Percentiles rank a stretch among this genome's conserved stretches.
phyloP scores from a whole-genome alignment of 2,113 vertebrate genomes.

The Jaculus jaculus region DNA sequence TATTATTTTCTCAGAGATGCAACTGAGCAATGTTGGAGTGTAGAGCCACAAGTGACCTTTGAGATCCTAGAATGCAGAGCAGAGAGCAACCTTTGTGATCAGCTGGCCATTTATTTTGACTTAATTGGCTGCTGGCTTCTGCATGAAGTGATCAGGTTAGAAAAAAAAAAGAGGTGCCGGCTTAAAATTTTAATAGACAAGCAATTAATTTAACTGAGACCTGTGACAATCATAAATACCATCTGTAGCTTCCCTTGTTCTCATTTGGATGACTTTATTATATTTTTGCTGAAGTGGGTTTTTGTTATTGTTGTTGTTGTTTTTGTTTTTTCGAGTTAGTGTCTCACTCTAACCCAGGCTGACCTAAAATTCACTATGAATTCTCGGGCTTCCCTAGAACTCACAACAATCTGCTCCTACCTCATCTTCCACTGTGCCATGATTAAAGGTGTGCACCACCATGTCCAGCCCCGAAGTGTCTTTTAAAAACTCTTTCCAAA shows the following conservation, averaged over 20 bases:
- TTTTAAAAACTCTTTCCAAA: background rate
- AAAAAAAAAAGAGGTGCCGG: conserved; percentile 45
- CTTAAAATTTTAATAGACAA: conserved; percentile 67
- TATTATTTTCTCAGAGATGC: background rate
- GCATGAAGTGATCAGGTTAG: conserved; percentile 56
- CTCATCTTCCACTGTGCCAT: too few relatives aligned
- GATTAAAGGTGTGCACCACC: too few relatives aligned
- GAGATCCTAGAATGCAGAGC: background rate
- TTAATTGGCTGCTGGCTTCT: conserved; percentile 66
- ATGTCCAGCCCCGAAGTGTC: background rate
- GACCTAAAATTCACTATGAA: too few relatives aligned
- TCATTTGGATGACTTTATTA: conserved; percentile 53
- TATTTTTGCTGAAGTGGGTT: conserved; percentile 24
- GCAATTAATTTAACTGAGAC: conserved; percentile 69
- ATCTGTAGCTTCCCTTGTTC: conserved; percentile 45
- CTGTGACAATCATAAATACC: conserved; percentile 52
- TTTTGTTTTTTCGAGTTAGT: too few relatives aligned
- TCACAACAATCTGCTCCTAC: too few relatives aligned
- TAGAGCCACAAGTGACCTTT: too few relatives aligned
- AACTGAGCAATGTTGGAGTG: background rate
- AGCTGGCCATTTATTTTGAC: conserved; percentile 52
- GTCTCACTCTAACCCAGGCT: too few relatives aligned
- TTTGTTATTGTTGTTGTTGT: background rate
- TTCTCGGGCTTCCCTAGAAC: too few relatives aligned
- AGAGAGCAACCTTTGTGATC: background rate